Conservation (phyloP, 2,797 vertebrate species). For the Cyclura pinguis region DNA sequence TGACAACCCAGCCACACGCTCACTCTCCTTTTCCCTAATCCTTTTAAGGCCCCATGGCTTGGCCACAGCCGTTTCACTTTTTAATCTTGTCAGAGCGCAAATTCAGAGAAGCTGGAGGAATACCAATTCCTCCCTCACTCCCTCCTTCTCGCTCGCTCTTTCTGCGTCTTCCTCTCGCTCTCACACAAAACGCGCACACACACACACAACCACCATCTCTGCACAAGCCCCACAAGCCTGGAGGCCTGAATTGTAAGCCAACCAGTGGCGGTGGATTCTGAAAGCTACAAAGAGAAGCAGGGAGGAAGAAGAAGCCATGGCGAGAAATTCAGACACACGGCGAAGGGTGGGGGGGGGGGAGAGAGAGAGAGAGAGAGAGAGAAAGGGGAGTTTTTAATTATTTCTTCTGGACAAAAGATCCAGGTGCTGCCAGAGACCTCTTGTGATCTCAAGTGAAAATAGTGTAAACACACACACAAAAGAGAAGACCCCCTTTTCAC, state of each 20-base stretch:
- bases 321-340: too few relatives aligned
- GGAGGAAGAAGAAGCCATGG: neutral
- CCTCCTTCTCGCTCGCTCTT: neutral
- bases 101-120: neutral
- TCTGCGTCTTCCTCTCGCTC: neutral
- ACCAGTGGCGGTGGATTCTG: too few relatives aligned
- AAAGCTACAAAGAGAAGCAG: neutral
- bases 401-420: conserved; percentile 32
- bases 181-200: neutral
- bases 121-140: neutral
- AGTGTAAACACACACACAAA: neutral
- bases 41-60: conserved; percentile 1
- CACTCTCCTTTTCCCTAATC: conserved; percentile 36
- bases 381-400: neutral
- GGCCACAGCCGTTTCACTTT: conserved; percentile 15
- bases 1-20: neutral
- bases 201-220: neutral
- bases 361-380: too few relatives aligned
- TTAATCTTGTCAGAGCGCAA: conserved; percentile 13
- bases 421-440: neutral
- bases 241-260: neutral
- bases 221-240: too few relatives aligned
- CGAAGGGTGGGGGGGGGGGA: too few relatives aligned
- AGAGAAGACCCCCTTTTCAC: too few relatives aligned
- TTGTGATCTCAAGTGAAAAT: neutral